phyloP scores from a whole-genome alignment of 2,113 vertebrate genomes.

The Tenebrosternarchus preto region DNA sequence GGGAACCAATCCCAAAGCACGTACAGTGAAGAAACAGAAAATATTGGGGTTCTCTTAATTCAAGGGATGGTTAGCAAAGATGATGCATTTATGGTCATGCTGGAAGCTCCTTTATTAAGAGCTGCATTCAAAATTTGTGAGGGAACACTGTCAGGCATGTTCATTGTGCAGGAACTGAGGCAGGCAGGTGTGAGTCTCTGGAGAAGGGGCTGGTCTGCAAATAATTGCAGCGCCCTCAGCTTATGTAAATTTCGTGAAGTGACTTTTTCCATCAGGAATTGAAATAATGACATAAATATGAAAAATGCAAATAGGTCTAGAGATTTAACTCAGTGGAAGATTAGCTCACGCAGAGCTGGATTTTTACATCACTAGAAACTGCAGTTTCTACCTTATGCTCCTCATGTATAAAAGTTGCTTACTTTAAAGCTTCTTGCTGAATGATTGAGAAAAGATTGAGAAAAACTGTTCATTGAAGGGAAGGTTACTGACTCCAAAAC shows the following conservation, averaged over 20 bases:
- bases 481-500: background rate
- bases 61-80: background rate
- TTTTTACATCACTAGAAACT: conserved; percentile 13
- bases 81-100: conserved; percentile 9
- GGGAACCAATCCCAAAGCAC: conserved; percentile 24
- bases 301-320: conserved; percentile 34
- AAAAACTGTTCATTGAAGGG: background rate
- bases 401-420: background rate
- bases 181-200: background rate
- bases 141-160: conserved; percentile 26
- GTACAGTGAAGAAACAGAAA: conserved; percentile 5
- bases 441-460: background rate
- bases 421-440: conserved; percentile 15
- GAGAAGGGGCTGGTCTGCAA: conserved; percentile 24
- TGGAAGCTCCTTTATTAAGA: background rate
- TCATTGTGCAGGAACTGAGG: conserved; percentile 36
- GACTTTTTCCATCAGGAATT: conserved; percentile 35
- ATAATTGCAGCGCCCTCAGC: conserved; percentile 30
- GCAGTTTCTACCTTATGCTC: conserved; percentile 5
- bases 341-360: conserved; percentile 24
- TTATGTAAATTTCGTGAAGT: conserved; percentile 41
- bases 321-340: background rate
- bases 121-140: background rate
- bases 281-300: conserved; percentile 39
- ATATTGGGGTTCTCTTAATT: background rate